Conservation (phyloP, 2,113 vertebrate genomes). For the Limanda limanda region DNA sequence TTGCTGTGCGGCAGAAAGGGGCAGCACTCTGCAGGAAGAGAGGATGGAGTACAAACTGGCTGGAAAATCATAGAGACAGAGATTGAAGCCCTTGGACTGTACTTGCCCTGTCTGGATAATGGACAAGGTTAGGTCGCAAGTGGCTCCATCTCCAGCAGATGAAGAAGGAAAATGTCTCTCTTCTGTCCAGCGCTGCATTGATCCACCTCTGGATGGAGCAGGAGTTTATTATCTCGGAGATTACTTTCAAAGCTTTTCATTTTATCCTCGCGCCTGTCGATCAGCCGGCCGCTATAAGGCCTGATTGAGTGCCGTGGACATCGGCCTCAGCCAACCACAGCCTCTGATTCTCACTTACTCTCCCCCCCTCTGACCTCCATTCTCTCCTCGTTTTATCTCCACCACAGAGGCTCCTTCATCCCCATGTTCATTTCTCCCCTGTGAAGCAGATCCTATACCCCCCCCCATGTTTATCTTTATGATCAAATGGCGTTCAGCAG, state of each 20-base stretch:
- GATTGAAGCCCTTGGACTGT: constrained; percentile 45
- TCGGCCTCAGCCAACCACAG: constrained; percentile 34
- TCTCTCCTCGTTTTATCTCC: constrained; percentile 31
- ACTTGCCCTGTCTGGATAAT: constrained; percentile 50
- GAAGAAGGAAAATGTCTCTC: constrained; percentile 61
- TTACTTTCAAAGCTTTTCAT: constrained; percentile 74
- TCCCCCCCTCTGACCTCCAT: constrained; percentile 43
- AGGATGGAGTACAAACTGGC: constrained; percentile 30
- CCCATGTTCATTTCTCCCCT: background rate
- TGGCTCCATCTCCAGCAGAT: constrained; percentile 42
- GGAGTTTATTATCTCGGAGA: constrained; percentile 78
- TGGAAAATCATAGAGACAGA: constrained; percentile 52
- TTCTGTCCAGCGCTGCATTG: constrained; percentile 61
- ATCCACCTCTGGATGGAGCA: constrained; percentile 63
- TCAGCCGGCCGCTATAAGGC: constrained; percentile 36
- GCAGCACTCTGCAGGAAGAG: constrained; percentile 12
- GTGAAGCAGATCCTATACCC: background rate
- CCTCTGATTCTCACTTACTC: constrained; percentile 27
- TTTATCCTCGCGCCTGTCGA: constrained; percentile 56
- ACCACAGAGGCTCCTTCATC: background rate
- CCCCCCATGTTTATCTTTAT: constrained; percentile 21
- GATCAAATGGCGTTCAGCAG: constrained; percentile 6
- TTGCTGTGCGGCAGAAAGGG: constrained; percentile 23
- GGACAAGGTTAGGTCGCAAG: constrained; percentile 54
- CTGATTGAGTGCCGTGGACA: constrained; percentile 62